These are phyloP conservation scores for Amblyjoppa fuscipennis DNA, from an alignment of 2,888 invertebrate species.

Conservation along the genomic window DNA sequence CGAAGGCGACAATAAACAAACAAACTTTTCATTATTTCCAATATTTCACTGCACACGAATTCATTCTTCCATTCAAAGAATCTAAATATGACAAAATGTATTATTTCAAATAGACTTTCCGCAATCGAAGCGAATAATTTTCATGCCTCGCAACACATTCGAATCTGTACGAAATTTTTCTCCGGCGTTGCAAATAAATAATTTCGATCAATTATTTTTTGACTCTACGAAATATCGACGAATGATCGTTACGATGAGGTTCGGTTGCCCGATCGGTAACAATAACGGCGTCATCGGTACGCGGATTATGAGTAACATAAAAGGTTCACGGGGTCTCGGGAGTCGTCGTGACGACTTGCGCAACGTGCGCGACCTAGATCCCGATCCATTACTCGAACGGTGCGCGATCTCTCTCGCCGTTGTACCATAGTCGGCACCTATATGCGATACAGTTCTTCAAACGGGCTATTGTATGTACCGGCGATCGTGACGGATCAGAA, in stretches of 20 bases:
- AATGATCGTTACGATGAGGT: background rate
- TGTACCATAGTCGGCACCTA: conserved; percentile 27
- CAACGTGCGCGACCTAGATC: conserved; percentile 65
- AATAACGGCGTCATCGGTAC: conserved; percentile 36
- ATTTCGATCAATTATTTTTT: background rate
- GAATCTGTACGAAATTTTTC: background rate
- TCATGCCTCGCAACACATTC: background rate
- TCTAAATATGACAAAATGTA: too few species aligned
- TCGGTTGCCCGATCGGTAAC: conserved; percentile 23
- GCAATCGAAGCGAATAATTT: background rate
- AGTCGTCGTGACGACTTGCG: conserved; percentile 65
- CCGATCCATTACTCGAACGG: conserved; percentile 55
- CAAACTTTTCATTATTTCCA: background rate
- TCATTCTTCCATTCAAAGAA: too few species aligned
- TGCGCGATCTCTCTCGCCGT: conserved; percentile 5
- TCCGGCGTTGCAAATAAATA: background rate
- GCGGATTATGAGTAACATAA: conserved; percentile 46
- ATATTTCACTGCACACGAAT: too few species aligned
- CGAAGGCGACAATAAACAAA: background rate
- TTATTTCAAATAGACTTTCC: background rate
- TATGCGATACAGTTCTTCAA: conserved; percentile 12
- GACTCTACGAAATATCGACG: background rate
- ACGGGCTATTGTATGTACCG: conserved; percentile 41
- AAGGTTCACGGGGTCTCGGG: conserved; percentile 44
- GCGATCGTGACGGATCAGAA: conserved; percentile 67